phyloP scores from a whole-genome alignment of 2,888 invertebrate species.

The Caenorhabditis imperialis region DNA sequence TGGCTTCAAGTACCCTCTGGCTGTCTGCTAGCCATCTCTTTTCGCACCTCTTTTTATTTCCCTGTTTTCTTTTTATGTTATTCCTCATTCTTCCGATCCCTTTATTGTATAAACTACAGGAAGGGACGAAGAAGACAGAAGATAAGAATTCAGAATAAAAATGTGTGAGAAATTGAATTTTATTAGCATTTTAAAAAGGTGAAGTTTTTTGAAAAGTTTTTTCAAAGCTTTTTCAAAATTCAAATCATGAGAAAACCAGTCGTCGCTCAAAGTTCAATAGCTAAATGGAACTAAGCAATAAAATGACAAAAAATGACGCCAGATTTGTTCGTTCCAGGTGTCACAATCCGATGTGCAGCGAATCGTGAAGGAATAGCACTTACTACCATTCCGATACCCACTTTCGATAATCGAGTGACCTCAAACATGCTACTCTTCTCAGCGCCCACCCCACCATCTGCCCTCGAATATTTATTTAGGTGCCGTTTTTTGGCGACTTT shows the following conservation, averaged over 20 bases:
- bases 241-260: background rate
- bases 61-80: background rate
- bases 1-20: slow-evolving; percentile 16
- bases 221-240: background rate
- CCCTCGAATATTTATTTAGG: slow-evolving; percentile 57
- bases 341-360: slow-evolving; percentile 43
- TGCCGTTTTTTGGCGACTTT: slow-evolving; percentile 8
- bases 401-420: slow-evolving; percentile 53
- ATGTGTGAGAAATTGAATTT: background rate
- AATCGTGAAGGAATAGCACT: slow-evolving; percentile 40
- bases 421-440: slow-evolving; percentile 47
- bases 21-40: slow-evolving; percentile 4
- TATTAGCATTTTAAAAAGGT: background rate
- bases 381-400: slow-evolving; percentile 52
- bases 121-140: background rate
- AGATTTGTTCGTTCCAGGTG: slow-evolving; percentile 43
- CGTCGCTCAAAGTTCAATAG: slow-evolving; percentile 1
- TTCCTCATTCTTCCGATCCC: background rate
- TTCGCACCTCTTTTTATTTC: background rate
- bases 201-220: background rate
- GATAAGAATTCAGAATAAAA: background rate
- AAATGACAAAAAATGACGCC: background rate
- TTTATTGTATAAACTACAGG: background rate
- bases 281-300: background rate
- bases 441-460: slow-evolving; percentile 44